Base-by-base conservation (phyloP, 2,888 invertebrate species). In the Chrysina gloriosa region DNA sequence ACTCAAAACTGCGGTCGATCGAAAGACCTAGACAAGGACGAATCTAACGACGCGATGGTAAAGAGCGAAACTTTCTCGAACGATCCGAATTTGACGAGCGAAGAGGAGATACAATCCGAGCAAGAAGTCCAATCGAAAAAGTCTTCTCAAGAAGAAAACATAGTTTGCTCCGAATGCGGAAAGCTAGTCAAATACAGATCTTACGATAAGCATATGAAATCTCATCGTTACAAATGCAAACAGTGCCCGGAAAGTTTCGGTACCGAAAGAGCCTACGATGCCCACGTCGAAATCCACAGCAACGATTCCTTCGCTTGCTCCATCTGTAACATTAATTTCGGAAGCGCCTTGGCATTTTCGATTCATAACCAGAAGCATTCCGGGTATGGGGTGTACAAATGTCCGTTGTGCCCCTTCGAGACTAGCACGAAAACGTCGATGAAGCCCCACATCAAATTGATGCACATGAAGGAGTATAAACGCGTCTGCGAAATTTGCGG, bases 251-350 rank as follows among this genome's bases (percentile, higher is more conserved):
- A 82, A 70, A 75, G 76, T 66, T 81, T 82, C 67, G 77, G 78
- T 50, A 76, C 80, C 0, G 70, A 74, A 23, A 77, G 77, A 63
- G 76, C 77, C 11, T 74, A 82, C 25, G 79, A 77, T 63, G 81
- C 81, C 52, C 83, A 83, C 73, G 73, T 79, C 25, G 80, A 81
- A 69, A 80, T 77, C 2, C 83, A 83, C 72, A 79, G 78, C 66
- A 68, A 71, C 3, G 81, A 81, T 63, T 77, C 79, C 45, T 83
- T 79, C 70, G 78, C 77, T 58, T 84, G 84, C 70, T 79, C 80
- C 14, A 73, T 74, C 7, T 83, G 83, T 72, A 77, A 79, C 50
- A 77, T 77, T 16, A 78, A 76, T 25, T 81, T 82, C 68, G 81
- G 81, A 68, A 81, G 80, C 63, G 75, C 81, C 1, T 58, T 81